Evolutionary conservation across 2,113 vertebrate genomes (phyloP).

Genomic region (Phalacrocorax aristotelis): DNA sequence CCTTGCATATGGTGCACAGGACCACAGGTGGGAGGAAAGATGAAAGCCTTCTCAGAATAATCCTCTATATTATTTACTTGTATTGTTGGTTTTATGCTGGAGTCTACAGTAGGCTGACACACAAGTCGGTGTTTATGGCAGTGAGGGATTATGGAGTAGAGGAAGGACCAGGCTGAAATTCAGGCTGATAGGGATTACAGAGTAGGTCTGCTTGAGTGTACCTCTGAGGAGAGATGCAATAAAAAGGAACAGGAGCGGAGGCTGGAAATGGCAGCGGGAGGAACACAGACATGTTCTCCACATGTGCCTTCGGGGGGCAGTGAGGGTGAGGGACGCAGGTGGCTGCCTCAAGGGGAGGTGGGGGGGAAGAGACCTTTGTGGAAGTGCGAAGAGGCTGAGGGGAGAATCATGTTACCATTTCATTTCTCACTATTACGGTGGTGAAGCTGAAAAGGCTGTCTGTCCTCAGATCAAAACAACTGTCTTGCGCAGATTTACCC

Average conservation of each 20-base stretch:
- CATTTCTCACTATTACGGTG: fast-evolving
- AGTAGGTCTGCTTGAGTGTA: not conserved
- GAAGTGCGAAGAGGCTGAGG: not conserved
- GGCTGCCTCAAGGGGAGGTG: not conserved
- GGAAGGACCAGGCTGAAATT: not conserved
- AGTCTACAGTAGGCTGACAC: not conserved
- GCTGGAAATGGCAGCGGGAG: not conserved
- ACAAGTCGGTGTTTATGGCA: not conserved
- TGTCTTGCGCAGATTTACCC: too few species aligned
- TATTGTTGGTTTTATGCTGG: not conserved
- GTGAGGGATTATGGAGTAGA: not conserved
- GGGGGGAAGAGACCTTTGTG: not conserved
- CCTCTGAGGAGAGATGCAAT: not conserved
- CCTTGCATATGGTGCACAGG: not conserved
- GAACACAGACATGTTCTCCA: fast-evolving
- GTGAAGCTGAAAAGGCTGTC: not conserved
- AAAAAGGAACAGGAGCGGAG: not conserved
- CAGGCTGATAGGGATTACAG: not conserved
- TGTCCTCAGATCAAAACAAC: not conserved
- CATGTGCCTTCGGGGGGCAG: not conserved
- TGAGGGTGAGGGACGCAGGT: fast-evolving
- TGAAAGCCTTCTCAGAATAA: not conserved
- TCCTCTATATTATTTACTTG: not conserved
- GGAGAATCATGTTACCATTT: fast-evolving
- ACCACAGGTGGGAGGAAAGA: not conserved